Evolutionary conservation across 1,140 invertebrate genomes (phyloP).

Genomic region (Hycleus cichorii): DNA sequence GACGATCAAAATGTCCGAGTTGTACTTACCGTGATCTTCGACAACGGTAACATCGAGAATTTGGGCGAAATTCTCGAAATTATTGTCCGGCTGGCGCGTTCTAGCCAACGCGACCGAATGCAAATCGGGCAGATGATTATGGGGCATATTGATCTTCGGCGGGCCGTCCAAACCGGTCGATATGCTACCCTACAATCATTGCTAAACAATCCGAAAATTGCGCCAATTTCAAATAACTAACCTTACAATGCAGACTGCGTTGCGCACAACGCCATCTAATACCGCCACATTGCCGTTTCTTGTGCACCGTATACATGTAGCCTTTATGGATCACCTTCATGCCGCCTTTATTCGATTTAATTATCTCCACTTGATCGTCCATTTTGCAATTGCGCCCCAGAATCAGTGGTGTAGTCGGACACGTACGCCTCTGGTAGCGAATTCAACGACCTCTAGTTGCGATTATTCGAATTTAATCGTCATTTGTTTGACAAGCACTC

Average conservation of each 20-base stretch:
- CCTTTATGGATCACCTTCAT: slow-evolving; percentile 43
- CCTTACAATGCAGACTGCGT: slow-evolving; percentile 39
- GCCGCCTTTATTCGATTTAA: slow-evolving; percentile 43
- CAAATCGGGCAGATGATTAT: slow-evolving; percentile 43
- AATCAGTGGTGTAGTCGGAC: background rate
- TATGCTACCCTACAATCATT: slow-evolving; percentile 35
- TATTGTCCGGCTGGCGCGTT: slow-evolving; percentile 10
- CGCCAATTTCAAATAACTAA: slow-evolving; percentile 18
- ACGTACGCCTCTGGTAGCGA: too few species aligned
- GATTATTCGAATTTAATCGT: too few species aligned
- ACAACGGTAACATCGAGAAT: slow-evolving; percentile 5
- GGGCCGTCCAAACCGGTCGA: slow-evolving; percentile 37
- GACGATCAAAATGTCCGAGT: background rate
- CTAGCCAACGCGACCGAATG: slow-evolving; percentile 39
- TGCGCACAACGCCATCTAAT: slow-evolving; percentile 44
- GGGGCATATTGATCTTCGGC: slow-evolving; percentile 39
- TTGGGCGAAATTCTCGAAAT: background rate
- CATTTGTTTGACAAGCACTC: slow-evolving; percentile 8
- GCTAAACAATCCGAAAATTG: background rate
- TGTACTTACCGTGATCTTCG: slow-evolving; percentile 5
- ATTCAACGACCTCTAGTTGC: too few species aligned
- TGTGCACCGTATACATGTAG: slow-evolving; percentile 46
- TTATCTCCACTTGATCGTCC: slow-evolving; percentile 25
- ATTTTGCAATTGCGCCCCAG: background rate
- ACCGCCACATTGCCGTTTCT: slow-evolving; percentile 37